Conservation (phyloP, 2,888 invertebrate species). For the Caenorhabditis sp. region DNA sequence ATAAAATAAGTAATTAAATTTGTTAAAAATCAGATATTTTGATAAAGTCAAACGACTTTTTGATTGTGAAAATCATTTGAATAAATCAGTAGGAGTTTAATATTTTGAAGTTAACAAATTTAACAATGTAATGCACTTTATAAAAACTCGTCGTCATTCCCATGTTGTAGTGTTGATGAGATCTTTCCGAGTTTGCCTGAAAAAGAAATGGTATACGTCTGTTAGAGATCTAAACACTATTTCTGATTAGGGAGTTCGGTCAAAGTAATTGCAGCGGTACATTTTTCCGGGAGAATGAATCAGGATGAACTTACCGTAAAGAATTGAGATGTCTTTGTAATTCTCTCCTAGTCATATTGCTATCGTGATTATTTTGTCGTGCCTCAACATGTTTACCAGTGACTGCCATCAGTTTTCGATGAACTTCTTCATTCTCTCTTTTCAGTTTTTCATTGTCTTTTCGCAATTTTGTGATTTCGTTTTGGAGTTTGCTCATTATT, state of each 20-base stretch:
- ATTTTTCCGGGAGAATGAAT: too few species aligned
- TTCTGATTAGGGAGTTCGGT: too few species aligned
- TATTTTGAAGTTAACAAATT: too few species aligned
- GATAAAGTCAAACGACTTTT: too few species aligned
- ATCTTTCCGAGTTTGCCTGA: background rate
- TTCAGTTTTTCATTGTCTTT: slow-evolving; percentile 30
- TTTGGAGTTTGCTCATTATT: slow-evolving; percentile 12
- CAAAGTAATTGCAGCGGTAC: too few species aligned
- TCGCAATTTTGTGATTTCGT: slow-evolving; percentile 16
- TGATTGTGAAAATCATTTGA: too few species aligned
- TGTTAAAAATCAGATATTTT: too few species aligned
- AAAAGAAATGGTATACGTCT: background rate
- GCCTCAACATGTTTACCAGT: background rate
- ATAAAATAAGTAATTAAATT: too few species aligned
- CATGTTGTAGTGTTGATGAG: background rate
- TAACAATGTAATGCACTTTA: background rate
- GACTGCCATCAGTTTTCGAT: background rate
- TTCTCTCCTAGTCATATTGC: background rate
- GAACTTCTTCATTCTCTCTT: slow-evolving; percentile 19
- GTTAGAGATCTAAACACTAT: too few species aligned
- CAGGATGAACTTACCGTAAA: background rate
- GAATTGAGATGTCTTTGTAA: background rate
- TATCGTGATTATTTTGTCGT: background rate
- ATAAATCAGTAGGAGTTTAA: too few species aligned
- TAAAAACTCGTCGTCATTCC: too few species aligned